Evolutionary conservation across 1,140 invertebrate genomes (phyloP).

Genomic region (Ostrea edulis): DNA sequence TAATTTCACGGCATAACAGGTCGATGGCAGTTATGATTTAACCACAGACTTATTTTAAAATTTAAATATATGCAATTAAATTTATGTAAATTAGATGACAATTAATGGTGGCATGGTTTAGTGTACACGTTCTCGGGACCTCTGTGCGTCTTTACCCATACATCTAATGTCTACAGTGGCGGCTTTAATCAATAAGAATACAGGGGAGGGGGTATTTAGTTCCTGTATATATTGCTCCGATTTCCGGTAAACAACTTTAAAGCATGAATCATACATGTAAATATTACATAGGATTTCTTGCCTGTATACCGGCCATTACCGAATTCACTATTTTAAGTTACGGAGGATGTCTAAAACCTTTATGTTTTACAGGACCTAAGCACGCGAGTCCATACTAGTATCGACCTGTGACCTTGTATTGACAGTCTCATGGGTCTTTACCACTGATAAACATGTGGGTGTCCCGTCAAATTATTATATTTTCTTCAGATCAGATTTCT

Average conservation of each 20-base stretch:
- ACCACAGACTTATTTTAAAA: not conserved
- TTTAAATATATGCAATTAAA: constrained; percentile 7
- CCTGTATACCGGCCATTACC: not conserved
- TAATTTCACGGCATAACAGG: not conserved
- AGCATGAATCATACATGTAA: not conserved
- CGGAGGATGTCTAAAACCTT: not conserved
- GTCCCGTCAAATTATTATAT: too few relatives aligned
- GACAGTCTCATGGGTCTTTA: too few relatives aligned
- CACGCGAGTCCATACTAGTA: too few relatives aligned
- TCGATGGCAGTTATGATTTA: not conserved
- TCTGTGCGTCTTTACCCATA: too few relatives aligned
- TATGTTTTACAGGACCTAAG: too few relatives aligned
- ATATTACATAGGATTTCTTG: not conserved
- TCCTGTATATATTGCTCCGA: not conserved
- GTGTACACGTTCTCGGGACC: not conserved
- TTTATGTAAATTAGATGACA: constrained; percentile 24
- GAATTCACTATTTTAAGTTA: not conserved
- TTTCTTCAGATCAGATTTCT: too few relatives aligned
- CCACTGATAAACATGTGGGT: too few relatives aligned
- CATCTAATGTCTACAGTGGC: too few relatives aligned
- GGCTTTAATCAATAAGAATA: too few relatives aligned
- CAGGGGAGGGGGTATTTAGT: not conserved
- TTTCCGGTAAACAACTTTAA: not conserved
- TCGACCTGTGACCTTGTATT: too few relatives aligned
- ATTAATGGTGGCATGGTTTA: constrained; percentile 14